Conservation (phyloP, 1,140 invertebrate species). For the Latrodectus geometricus region DNA sequence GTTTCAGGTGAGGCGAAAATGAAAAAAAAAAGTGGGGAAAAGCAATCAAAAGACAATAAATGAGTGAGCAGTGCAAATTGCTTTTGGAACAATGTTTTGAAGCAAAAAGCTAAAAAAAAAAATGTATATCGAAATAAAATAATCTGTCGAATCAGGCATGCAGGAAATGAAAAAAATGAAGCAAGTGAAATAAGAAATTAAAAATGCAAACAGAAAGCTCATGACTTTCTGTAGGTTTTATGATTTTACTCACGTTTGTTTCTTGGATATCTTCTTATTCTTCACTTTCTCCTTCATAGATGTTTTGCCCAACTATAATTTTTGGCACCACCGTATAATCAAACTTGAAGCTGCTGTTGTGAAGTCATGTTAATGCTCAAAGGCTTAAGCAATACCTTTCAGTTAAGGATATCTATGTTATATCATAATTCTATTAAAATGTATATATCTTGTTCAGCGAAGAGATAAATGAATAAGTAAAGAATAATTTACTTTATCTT, state of each 20-base stretch:
- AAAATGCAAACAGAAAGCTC: conserved; percentile 37
- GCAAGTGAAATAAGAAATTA: conserved; percentile 36
- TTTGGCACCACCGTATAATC: too few species aligned
- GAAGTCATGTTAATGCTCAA: too few species aligned
- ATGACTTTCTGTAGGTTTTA: conserved; percentile 43
- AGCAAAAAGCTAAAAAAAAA: conserved; percentile 6
- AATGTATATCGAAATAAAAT: conserved; percentile 4
- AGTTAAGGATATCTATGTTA: too few species aligned
- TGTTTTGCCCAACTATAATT: too few species aligned
- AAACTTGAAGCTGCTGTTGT: too few species aligned
- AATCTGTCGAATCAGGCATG: conserved; percentile 17
- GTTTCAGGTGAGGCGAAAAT: conserved; percentile 19
- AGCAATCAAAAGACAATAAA: conserved; percentile 22
- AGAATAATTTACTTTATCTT: too few species aligned
- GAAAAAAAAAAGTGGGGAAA: not conserved
- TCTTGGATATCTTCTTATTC: not conserved
- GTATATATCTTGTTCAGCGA: too few species aligned
- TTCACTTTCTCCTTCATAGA: not conserved
- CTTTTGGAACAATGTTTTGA: conserved; percentile 24
- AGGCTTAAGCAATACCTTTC: too few species aligned
- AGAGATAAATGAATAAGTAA: too few species aligned
- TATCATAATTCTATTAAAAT: too few species aligned
- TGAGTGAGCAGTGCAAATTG: conserved; percentile 27
- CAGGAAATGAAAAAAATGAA: not conserved
- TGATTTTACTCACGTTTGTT: conserved; percentile 47